Evolutionary conservation across 2,113 vertebrate species (phyloP), one percentile per base, ranked within the genome.

Genomic region (Cynopterus brachyotis): DNA sequence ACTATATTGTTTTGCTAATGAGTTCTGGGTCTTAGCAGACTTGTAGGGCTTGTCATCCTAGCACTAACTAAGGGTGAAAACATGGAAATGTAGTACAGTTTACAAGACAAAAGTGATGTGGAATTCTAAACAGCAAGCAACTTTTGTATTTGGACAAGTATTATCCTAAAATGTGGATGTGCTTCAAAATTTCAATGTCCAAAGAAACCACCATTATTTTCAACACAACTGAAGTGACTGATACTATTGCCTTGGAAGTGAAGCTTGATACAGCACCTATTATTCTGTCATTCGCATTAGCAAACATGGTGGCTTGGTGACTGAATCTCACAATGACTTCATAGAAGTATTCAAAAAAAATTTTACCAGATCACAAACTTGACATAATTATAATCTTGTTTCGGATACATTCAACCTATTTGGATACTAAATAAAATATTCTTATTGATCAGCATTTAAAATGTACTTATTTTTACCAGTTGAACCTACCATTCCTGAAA

Each of bases 1-100:
- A 96, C 99, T 99, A 95, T 99, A 98, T 98, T 99, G 99, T 97
- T 96, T 99, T 93, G 99, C 99, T 98, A 98, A 99, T 92, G 99
- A 95, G 99, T 99, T 98, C 98, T 99, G 85, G 99, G 98, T 91
- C 98, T 99, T 97, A 99, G 99, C 88, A 99, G 99, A 99, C 99
- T 96, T 95, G 28, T 53, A 17, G 15, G 3, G 13, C 6, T 83
- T 62, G 8, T 55, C 50, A 1, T 66, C 55, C 32, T 64, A 53
- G 40, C 32, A 70, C 24, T 89, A 76, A 86, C 17, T 45, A 6
- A 85, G 70, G 3, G 66, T 57, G 16, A 11, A 50, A n/a, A 53
- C 19, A 53, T 53, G n/a, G 62, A 32, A 12, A 72, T 35, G 4
- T 5, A 76, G 9, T 13, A 8, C 2, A 76, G 28, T 53, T 89